A percentile compares a stretch with the other conserved stretches of the same genome.
These are phyloP conservation scores for Nyleta sp. DNA, from an alignment of 2,888 invertebrate genomes.

Conservation along the genomic window DNA sequence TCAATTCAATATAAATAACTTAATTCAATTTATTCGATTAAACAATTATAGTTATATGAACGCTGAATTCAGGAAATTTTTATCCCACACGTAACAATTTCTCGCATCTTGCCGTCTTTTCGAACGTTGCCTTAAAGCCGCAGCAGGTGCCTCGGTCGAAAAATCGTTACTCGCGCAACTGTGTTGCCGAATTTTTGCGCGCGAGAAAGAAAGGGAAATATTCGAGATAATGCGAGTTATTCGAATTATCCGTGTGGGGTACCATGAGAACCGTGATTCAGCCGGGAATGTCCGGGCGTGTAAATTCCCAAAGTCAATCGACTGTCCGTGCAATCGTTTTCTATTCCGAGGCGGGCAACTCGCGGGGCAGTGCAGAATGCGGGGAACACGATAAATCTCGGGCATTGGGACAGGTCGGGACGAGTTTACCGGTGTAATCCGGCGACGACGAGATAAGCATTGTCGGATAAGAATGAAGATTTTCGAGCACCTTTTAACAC, in stretches of 20 bases:
- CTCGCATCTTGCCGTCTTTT: conserved; percentile 1
- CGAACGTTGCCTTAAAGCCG: conserved; percentile 12
- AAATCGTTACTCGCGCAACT: conserved; percentile 36
- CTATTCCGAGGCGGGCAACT: conserved; percentile 34
- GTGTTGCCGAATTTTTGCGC: conserved; percentile 40
- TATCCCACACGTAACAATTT: no score
- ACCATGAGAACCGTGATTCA: conserved; percentile 73
- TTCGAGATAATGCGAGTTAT: conserved; percentile 38
- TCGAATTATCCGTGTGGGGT: conserved; percentile 59
- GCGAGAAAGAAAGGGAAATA: conserved; percentile 24
- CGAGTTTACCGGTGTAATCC: conserved; percentile 69
- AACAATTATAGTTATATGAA: no score
- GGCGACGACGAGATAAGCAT: conserved; percentile 67
- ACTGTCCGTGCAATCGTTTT: conserved; percentile 42
- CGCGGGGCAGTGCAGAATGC: conserved; percentile 24
- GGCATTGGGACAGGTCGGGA: conserved; percentile 67
- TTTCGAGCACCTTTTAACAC: conserved; percentile 61
- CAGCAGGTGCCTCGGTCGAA: conserved; percentile 19
- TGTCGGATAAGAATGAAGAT: conserved; percentile 60
- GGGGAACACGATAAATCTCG: conserved; percentile 69
- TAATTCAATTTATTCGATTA: no score
- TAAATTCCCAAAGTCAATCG: conserved; percentile 77
- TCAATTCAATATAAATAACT: no score
- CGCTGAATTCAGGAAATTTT: no score
- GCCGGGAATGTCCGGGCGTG: conserved; percentile 58